Conservation (phyloP, 1,140 invertebrate genomes). For the Drosophila leontia region DNA sequence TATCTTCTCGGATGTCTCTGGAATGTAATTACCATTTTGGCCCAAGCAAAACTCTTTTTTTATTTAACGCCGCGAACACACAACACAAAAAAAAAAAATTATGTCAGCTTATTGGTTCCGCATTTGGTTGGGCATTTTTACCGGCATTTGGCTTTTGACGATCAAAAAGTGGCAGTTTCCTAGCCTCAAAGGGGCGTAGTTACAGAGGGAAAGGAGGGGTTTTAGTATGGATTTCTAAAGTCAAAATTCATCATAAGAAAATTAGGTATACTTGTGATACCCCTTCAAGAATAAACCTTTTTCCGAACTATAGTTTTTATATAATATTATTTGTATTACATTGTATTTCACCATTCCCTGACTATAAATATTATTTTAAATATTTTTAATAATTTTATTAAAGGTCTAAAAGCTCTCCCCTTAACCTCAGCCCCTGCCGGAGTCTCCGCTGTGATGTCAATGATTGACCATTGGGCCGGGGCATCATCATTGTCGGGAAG, state of each 20-base stretch:
- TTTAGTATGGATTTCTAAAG: too few relatives aligned
- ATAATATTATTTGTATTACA: not conserved
- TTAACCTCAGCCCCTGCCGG: not conserved
- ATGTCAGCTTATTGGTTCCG: conserved; percentile 59
- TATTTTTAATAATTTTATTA: not conserved
- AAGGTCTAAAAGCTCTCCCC: not conserved
- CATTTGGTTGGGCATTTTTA: conserved; percentile 42
- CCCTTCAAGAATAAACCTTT: not conserved
- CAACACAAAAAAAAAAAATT: conserved; percentile 45
- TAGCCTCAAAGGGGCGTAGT: conserved; percentile 4
- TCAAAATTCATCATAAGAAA: not conserved
- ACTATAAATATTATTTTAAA: too few relatives aligned
- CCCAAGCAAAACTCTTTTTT: conserved; percentile 30
- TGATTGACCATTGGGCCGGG: conserved; percentile 30
- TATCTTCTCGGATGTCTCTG: conserved; percentile 42
- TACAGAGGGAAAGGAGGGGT: not conserved
- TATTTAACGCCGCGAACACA: conserved; percentile 13
- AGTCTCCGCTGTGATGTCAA: conserved; percentile 24
- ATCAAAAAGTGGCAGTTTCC: conserved; percentile 42
- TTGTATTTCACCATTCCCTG: not conserved
- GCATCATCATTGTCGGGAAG: conserved; percentile 34
- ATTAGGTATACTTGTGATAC: not conserved
- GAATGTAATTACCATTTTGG: conserved; percentile 52
- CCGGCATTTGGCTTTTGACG: conserved; percentile 52
- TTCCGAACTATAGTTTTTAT: not conserved